phyloP scores from a whole-genome alignment of 2,888 invertebrate genomes.

The Drosophila conformis region DNA sequence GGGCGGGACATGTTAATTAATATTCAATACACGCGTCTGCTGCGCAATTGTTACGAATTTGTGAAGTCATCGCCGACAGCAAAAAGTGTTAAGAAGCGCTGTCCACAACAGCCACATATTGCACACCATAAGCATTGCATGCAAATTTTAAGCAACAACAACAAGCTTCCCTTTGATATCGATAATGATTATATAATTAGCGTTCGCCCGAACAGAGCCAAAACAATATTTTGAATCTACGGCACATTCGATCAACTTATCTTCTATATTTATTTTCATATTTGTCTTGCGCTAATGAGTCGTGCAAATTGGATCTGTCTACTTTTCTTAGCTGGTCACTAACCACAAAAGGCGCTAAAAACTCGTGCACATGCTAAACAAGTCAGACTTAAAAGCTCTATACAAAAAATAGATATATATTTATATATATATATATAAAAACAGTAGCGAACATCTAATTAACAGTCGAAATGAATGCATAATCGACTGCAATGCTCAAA shows the following conservation, averaged over 20 bases:
- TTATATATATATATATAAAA: background rate
- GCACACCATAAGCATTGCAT: conserved; percentile 50
- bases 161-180: conserved; percentile 17
- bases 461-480: conserved; percentile 62
- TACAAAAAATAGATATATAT: conserved; percentile 1
- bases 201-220: conserved; percentile 41
- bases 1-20: conserved; percentile 62
- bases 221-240: conserved; percentile 46
- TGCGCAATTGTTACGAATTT: conserved; percentile 80
- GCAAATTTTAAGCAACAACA: conserved; percentile 55
- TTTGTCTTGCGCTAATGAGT: conserved; percentile 44
- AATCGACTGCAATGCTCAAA: conserved; percentile 54
- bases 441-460: conserved; percentile 58
- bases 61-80: conserved; percentile 62
- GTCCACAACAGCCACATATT: conserved; percentile 26
- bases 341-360: conserved; percentile 45
- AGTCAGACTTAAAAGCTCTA: conserved; percentile 15
- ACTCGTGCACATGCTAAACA: conserved; percentile 29
- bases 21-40: conserved; percentile 71
- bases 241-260: conserved; percentile 13
- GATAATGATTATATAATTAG: conserved; percentile 71
- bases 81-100: conserved; percentile 65
- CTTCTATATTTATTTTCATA: conserved; percentile 10
- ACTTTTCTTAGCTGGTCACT: conserved; percentile 32
- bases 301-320: conserved; percentile 34